Conservation (phyloP, 1,140 invertebrate species). For the Planococcus citri region DNA sequence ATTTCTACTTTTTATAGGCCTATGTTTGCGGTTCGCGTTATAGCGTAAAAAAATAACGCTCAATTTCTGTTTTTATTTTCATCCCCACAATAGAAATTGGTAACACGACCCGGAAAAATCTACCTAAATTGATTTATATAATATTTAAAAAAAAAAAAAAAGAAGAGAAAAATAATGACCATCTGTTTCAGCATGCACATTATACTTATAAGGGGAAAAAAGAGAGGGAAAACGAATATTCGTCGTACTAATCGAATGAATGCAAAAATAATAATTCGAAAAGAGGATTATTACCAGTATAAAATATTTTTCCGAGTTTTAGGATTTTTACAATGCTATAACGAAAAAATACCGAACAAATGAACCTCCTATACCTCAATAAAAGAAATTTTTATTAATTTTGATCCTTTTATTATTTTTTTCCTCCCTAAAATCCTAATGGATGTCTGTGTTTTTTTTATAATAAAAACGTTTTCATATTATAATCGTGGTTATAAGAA, state of each 20-base stretch:
- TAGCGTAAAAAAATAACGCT: background rate
- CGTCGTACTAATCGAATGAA: background rate
- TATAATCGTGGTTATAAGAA: no score
- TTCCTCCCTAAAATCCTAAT: background rate
- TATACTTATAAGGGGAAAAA: no score
- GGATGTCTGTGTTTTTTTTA: no score
- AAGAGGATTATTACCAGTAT: constrained; percentile 7
- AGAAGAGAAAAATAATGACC: background rate
- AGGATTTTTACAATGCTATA: no score
- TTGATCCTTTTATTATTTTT: background rate
- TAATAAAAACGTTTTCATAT: no score
- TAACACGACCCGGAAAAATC: background rate
- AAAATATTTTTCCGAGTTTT: background rate
- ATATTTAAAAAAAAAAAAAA: background rate
- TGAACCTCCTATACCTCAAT: background rate
- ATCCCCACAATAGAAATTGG: background rate
- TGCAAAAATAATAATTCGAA: background rate
- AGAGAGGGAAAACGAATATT: background rate
- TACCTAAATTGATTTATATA: background rate
- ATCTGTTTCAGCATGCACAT: background rate
- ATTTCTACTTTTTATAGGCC: background rate
- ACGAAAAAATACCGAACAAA: background rate
- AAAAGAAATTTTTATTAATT: background rate
- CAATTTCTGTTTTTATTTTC: background rate
- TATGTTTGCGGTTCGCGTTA: background rate